A percentile compares a stretch with the other conserved stretches of the same genome.
Evolutionary conservation across 2,888 invertebrate genomes (phyloP).

Genomic region (Trachelus tabidus): DNA sequence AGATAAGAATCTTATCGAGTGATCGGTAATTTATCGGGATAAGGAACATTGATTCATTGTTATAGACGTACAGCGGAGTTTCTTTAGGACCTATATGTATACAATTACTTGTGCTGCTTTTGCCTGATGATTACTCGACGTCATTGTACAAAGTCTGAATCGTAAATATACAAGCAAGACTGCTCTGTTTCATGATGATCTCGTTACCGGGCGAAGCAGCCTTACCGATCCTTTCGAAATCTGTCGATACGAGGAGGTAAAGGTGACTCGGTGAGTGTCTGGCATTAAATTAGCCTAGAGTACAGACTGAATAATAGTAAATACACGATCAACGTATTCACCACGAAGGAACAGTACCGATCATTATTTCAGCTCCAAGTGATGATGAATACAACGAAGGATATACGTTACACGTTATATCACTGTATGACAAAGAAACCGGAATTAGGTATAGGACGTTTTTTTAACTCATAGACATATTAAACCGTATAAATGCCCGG

Average conservation of each 20-base stretch:
- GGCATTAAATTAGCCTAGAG: neutral
- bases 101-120: neutral
- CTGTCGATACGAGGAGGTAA: neutral
- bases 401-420: neutral
- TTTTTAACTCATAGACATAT: neutral
- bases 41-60: neutral
- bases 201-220: neutral
- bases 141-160: neutral
- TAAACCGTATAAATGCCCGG: neutral
- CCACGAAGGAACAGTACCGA: neutral
- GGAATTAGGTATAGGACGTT: neutral
- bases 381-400: neutral
- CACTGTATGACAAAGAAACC: neutral
- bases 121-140: neutral
- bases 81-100: neutral
- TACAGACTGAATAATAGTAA: neutral
- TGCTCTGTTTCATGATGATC: neutral
- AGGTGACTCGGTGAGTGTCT: neutral
- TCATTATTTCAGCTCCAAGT: neutral
- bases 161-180: neutral
- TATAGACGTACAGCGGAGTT: neutral
- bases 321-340: neutral
- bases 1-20: neutral
- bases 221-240: neutral
- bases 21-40: neutral